Percentiles rank a stretch among this genome's conserved stretches.
Conservation (phyloP, 2,888 invertebrate genomes). For the Eilema depressum region DNA sequence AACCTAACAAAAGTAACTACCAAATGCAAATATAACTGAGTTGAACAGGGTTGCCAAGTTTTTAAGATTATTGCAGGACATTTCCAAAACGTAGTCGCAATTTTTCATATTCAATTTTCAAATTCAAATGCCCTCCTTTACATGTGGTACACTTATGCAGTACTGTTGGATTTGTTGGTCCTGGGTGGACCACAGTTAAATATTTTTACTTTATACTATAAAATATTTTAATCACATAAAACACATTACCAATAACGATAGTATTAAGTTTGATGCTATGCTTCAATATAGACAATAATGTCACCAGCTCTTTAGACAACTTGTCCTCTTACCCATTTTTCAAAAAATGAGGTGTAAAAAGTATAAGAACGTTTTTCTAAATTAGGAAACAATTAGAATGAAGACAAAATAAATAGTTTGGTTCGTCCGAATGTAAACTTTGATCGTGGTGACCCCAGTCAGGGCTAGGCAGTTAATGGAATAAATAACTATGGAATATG, state of each 20-base stretch:
- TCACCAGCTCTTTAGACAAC: too few relatives aligned
- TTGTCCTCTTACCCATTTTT: too few relatives aligned
- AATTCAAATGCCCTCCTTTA: not conserved
- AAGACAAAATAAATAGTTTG: not conserved
- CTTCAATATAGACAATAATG: not conserved
- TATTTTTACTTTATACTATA: too few relatives aligned
- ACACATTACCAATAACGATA: not conserved
- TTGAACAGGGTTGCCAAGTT: conserved; percentile 34
- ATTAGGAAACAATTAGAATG: not conserved
- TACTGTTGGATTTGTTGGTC: too few relatives aligned
- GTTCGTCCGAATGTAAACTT: not conserved
- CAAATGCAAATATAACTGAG: conserved; percentile 77
- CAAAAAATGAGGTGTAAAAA: too few relatives aligned
- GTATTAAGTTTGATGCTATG: too few relatives aligned
- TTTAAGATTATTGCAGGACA: not conserved
- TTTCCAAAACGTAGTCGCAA: not conserved
- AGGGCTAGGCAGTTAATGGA: conserved; percentile 30
- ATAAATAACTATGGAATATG: conserved; percentile 48
- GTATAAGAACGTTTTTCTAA: too few relatives aligned
- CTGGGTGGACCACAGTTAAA: too few relatives aligned
- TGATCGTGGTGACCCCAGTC: not conserved
- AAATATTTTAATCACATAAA: too few relatives aligned
- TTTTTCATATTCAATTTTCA: not conserved
- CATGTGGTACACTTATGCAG: not conserved
- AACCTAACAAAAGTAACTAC: conserved; percentile 48